phyloP scores from a whole-genome alignment of 1,140 invertebrate species.

The Dendrolimus kikuchii region DNA sequence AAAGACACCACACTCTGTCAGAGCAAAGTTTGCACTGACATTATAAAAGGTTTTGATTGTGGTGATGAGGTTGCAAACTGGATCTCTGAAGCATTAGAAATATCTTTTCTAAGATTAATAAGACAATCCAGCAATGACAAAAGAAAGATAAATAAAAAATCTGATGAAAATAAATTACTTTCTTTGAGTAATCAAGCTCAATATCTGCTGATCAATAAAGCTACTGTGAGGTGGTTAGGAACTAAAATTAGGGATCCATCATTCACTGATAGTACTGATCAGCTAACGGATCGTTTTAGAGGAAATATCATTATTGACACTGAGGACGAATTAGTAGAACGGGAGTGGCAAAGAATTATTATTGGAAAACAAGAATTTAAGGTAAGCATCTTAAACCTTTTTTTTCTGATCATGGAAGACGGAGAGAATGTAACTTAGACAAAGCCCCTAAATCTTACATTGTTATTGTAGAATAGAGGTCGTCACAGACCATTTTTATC shows the following conservation, averaged over 20 bases:
- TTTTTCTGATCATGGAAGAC: too few species aligned
- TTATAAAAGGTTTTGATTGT: slow-evolving; percentile 86
- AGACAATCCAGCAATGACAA: slow-evolving; percentile 72
- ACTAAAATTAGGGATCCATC: slow-evolving; percentile 73
- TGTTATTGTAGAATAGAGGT: too few species aligned
- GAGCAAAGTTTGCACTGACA: slow-evolving; percentile 90
- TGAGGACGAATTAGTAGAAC: slow-evolving; percentile 81
- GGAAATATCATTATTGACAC: slow-evolving; percentile 80
- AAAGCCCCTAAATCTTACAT: too few species aligned
- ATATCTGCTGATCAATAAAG: slow-evolving; percentile 85
- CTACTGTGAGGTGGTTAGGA: slow-evolving; percentile 81
- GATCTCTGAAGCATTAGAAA: slow-evolving; percentile 79
- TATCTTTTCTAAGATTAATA: slow-evolving; percentile 80
- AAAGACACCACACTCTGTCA: slow-evolving; percentile 73
- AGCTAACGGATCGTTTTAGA: slow-evolving; percentile 77
- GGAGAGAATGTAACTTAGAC: too few species aligned
- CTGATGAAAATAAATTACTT: slow-evolving; percentile 65
- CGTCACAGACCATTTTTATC: too few species aligned
- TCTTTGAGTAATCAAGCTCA: slow-evolving; percentile 92
- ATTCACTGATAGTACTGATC: slow-evolving; percentile 67
- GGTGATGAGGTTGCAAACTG: slow-evolving; percentile 84
- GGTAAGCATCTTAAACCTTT: slow-evolving; percentile 24
- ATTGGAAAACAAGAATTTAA: slow-evolving; percentile 81
- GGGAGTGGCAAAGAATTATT: slow-evolving; percentile 77
- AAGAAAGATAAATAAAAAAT: slow-evolving; percentile 42